These are phyloP conservation scores for Aythya fuligula DNA, from an alignment of 2,797 vertebrate species.

Conservation along the genomic window DNA sequence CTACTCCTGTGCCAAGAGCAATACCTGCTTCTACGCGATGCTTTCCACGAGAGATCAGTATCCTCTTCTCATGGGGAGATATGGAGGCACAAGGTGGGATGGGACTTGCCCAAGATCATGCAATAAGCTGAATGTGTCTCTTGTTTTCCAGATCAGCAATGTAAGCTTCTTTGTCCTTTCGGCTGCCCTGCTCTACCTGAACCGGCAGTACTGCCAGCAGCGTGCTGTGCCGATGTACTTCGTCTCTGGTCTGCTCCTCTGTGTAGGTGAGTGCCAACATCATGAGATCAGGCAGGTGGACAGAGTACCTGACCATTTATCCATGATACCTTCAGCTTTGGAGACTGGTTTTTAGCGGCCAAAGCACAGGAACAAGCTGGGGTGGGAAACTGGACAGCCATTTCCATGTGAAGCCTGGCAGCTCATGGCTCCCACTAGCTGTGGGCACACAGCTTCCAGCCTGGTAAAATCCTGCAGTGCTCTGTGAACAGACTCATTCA, in stretches of 20 bases:
- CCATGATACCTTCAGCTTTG: neutral
- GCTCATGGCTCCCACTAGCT: neutral
- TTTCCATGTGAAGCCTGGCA: neutral
- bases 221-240: conserved; percentile 80
- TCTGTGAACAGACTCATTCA: neutral
- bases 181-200: conserved; percentile 89
- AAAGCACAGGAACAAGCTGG: neutral
- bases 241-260: conserved; percentile 84
- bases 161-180: conserved; percentile 88
- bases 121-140: neutral
- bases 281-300: neutral
- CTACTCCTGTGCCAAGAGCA: neutral
- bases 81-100: neutral
- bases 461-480: neutral
- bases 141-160: conserved; percentile 88
- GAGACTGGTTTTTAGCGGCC: neutral
- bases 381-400: fast-evolving
- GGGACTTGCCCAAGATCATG: neutral
- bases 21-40: fast-evolving
- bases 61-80: neutral
- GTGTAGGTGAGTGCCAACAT: conserved; percentile 82
- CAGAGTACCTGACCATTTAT: neutral
- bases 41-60: neutral
- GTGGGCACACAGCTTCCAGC: neutral
- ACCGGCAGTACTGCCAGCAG: conserved; percentile 86